These are phyloP conservation scores for Agrochola lychnidis DNA, from an alignment of 2,888 invertebrate species.

Conservation along the genomic window DNA sequence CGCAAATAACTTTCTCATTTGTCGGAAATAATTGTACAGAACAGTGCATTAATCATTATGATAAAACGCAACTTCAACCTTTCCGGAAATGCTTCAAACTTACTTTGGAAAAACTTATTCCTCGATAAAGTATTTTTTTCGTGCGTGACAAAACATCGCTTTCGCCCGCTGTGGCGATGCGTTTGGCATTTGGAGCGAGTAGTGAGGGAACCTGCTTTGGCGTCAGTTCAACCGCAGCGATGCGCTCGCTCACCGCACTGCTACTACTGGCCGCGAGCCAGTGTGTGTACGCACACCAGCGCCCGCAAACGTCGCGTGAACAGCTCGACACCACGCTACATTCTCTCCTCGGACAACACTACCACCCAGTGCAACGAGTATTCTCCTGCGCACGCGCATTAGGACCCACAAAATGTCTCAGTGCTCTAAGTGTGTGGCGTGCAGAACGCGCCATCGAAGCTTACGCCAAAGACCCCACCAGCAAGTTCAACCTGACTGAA, in stretches of 20 bases:
- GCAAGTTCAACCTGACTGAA: slow-evolving; percentile 71
- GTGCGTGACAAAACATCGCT: slow-evolving; percentile 65
- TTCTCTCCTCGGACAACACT: slow-evolving; percentile 66
- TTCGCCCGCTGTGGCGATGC: slow-evolving; percentile 72
- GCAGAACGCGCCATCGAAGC: slow-evolving; percentile 80
- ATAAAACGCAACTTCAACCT: slow-evolving; percentile 12
- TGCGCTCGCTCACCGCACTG: slow-evolving; percentile 86
- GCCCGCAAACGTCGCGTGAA: slow-evolving; percentile 72
- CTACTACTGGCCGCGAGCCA: slow-evolving; percentile 79
- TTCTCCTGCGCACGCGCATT: slow-evolving; percentile 77
- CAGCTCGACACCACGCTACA: slow-evolving; percentile 69
- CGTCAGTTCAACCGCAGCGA: slow-evolving; percentile 84
- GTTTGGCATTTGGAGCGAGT: slow-evolving; percentile 74
- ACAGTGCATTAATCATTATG: slow-evolving; percentile 16
- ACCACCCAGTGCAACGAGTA: slow-evolving; percentile 68
- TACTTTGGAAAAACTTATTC: slow-evolving; percentile 32
- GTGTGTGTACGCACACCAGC: slow-evolving; percentile 71
- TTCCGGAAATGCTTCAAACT: slow-evolving; percentile 10
- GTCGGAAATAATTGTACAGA: slow-evolving; percentile 34
- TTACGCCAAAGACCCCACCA: slow-evolving; percentile 61
- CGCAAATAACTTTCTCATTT: slow-evolving; percentile 26
- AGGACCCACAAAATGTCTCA: slow-evolving; percentile 89
- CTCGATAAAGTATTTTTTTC: slow-evolving; percentile 29
- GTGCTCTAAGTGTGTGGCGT: slow-evolving; percentile 90
- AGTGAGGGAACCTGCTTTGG: slow-evolving; percentile 69